phyloP scores from a whole-genome alignment of 2,888 invertebrate genomes.

The Hemicrepidius hirtus region DNA sequence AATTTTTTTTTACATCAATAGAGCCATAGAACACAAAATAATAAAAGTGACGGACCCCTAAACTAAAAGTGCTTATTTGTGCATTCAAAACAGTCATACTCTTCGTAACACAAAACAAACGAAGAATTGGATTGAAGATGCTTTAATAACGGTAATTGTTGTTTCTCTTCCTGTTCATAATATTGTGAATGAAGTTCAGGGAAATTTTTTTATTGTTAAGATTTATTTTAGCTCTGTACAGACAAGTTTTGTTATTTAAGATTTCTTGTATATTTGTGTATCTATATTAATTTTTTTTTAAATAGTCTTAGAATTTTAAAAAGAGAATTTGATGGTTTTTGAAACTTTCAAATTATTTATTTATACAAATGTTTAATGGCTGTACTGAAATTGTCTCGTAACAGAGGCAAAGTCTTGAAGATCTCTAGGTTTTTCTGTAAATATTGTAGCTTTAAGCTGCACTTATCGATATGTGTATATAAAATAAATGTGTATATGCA shows the following conservation, averaged over 20 bases:
- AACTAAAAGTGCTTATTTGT: constrained; percentile 22
- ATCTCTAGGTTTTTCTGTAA: constrained; percentile 51
- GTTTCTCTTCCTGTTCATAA: constrained; percentile 22
- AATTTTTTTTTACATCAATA: neutral
- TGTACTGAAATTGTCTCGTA: constrained; percentile 44
- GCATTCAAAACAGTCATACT: constrained; percentile 17
- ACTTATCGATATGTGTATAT: constrained; percentile 48
- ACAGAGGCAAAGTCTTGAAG: constrained; percentile 45
- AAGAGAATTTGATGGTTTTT: constrained; percentile 33
- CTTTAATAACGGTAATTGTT: constrained; percentile 8
- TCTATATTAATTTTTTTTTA: constrained; percentile 44
- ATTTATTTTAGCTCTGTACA: constrained; percentile 37
- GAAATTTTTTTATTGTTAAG: constrained; percentile 18
- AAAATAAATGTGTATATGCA: constrained; percentile 52
- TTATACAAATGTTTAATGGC: constrained; percentile 51
- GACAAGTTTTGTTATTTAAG: constrained; percentile 34
- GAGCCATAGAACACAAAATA: constrained; percentile 2
- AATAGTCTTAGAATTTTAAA: constrained; percentile 7
- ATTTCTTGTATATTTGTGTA: constrained; percentile 47
- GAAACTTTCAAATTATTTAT: constrained; percentile 30
- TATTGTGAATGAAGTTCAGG: neutral
- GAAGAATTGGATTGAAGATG: constrained; percentile 5
- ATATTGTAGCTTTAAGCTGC: constrained; percentile 49
- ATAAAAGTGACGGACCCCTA: neutral
- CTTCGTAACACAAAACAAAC: neutral